These are phyloP conservation scores for Epizoanthus fatuus DNA, from an alignment of 92 coral and sea anemone species.

Conservation along the genomic window DNA sequence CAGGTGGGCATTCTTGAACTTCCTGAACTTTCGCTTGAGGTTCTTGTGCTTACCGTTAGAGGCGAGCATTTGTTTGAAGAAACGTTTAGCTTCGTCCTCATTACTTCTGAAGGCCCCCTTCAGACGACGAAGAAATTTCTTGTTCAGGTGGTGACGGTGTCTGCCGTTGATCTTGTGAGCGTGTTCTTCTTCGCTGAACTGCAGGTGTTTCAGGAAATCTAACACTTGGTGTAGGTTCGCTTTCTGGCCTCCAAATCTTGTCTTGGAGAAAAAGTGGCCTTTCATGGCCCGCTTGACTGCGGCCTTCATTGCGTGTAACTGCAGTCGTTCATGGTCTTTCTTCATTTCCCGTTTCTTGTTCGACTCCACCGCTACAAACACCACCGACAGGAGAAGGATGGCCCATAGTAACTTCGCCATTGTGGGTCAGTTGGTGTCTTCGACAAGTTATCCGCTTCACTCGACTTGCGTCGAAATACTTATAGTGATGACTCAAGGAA, in stretches of 20 bases:
- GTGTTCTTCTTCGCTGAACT: neutral
- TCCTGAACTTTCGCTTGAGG: neutral
- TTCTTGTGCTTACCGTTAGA: neutral
- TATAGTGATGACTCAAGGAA: neutral
- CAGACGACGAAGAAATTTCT: slow-evolving; percentile 7
- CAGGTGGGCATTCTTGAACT: neutral
- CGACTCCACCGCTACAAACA: neutral
- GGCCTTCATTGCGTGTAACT: neutral
- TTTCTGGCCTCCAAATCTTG: neutral
- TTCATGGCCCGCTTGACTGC: neutral
- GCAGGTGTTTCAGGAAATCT: slow-evolving; percentile 16
- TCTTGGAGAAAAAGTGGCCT: slow-evolving; percentile 14
- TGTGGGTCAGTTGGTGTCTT: neutral
- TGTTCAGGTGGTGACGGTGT: neutral
- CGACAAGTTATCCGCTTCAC: neutral
- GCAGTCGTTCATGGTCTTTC: neutral
- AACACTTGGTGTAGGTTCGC: neutral
- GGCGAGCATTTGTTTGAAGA: slow-evolving; percentile 18
- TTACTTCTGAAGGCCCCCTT: neutral
- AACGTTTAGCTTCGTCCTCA: neutral
- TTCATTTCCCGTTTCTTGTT: neutral
- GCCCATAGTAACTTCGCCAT: slow-evolving; percentile 24
- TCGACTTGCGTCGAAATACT: neutral
- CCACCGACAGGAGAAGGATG: slow-evolving; percentile 2
- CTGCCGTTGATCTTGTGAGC: neutral